phyloP scores from a whole-genome alignment of 2,113 vertebrate genomes.

The Antigone vipio region DNA sequence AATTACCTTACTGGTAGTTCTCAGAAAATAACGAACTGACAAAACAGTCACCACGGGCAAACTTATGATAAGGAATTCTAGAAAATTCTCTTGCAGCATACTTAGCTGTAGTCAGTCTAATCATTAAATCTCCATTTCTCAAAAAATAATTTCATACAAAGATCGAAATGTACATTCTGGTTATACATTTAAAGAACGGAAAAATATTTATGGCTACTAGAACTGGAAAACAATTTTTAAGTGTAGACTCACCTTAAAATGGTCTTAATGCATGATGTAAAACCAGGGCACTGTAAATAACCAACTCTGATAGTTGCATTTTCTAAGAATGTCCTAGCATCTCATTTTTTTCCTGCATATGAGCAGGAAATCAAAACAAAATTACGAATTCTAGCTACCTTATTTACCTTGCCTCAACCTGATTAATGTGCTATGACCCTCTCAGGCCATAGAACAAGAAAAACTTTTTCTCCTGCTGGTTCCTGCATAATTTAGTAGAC shows the following conservation, averaged over 20 bases:
- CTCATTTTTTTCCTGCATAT: background rate
- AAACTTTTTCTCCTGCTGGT: background rate
- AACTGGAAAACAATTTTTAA: background rate
- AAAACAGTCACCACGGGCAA: background rate
- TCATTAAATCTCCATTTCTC: background rate
- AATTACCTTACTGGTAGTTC: background rate
- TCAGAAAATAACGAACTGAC: background rate
- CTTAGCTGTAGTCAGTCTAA: background rate
- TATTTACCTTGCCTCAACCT: background rate
- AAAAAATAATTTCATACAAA: background rate
- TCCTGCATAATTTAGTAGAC: background rate
- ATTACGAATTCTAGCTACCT: background rate
- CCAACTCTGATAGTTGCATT: background rate
- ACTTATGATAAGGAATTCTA: background rate
- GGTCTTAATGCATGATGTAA: background rate
- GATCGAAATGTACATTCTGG: background rate
- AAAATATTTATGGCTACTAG: background rate
- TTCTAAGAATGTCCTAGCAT: background rate
- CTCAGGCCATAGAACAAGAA: background rate
- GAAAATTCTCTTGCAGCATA: background rate
- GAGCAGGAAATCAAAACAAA: background rate
- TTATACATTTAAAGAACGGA: background rate
- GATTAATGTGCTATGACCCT: background rate
- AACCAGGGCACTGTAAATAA: background rate
- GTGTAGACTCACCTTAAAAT: background rate